Evolutionary conservation across 2,113 vertebrate genomes (phyloP).

Genomic region (Origma solitaria): DNA sequence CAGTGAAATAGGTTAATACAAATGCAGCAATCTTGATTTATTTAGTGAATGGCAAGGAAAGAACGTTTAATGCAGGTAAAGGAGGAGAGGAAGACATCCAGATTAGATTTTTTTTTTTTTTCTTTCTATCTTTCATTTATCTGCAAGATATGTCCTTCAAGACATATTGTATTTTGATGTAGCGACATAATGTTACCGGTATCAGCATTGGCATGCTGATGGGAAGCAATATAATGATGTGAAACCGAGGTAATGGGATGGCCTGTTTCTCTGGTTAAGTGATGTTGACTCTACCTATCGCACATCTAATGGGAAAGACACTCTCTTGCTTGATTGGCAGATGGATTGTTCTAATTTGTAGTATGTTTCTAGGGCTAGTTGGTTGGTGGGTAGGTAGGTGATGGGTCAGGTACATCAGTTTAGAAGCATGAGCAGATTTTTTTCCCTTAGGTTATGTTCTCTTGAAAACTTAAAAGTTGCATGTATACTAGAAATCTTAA

Average conservation of each 20-base stretch:
- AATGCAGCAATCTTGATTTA: neutral
- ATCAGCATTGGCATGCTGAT: neutral
- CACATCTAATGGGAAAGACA: neutral
- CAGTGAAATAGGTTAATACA: neutral
- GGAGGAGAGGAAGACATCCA: neutral
- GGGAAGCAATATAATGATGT: neutral
- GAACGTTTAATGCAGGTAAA: neutral
- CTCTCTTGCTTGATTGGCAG: neutral
- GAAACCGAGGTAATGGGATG: neutral
- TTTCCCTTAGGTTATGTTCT: neutral
- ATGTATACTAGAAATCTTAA: neutral
- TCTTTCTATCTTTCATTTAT: neutral
- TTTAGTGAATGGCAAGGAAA: neutral
- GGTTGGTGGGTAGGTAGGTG: neutral
- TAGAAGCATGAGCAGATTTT: neutral
- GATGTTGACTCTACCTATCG: neutral
- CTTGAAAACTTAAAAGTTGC: neutral
- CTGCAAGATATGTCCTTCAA: neutral
- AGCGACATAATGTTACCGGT: neutral
- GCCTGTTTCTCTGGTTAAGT: neutral
- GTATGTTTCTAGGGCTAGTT: neutral
- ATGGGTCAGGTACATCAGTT: neutral
- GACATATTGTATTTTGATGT: neutral
- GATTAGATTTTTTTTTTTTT: neutral
- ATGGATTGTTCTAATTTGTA: neutral